Evolutionary conservation across 2,113 vertebrate genomes (phyloP), one percentile per base, ranked within the genome.

Genomic region (Trachemys scripta): DNA sequence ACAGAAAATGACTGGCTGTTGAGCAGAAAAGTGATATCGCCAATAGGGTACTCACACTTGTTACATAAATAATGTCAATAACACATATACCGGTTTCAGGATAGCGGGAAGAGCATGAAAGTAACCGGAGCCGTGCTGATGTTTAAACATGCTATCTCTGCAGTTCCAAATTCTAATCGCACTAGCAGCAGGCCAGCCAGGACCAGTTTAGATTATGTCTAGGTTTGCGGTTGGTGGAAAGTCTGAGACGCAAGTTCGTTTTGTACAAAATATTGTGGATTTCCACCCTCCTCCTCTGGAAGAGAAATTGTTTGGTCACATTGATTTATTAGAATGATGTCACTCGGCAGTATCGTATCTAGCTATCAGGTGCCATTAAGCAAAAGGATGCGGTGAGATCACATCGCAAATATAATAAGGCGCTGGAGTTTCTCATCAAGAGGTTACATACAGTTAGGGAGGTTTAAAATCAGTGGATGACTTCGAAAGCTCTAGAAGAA

Each of bases 201-300:
- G 91, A 96, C 94, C 92, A 47, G 94, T 96, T 97, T 94, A 84
- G 80, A 92, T 96, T 97, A 80, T 92, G 90, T 90, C 84, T 90
- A 4, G 8, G 8, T 29, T 90, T 85, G 82, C 0, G 6, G 86
- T 90, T 94, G 93, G 95, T 93, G 88, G 84, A 96, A 97, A 96
- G 11, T 92, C 84, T 94, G 95, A 95, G 87, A 42, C 78, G 19
- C 90, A 94, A 92, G 76, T 87, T 57, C 35, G 20, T 85, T 96
- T 54, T 42, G 50, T 88, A 72, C 42, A 87, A 93, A 95, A 96
- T 91, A 93, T 42, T 47, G 90, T 50, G 76, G 31, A 82, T 87
- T 86, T 87, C 80, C 84, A 76, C 1, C 47, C 65, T 81, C 25
- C 50, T 92, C 24, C 27, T 85, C 72, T 90, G 85, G 90, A 89